Conservation (phyloP, 1,140 invertebrate species). For the Leptoteleia sp. region DNA sequence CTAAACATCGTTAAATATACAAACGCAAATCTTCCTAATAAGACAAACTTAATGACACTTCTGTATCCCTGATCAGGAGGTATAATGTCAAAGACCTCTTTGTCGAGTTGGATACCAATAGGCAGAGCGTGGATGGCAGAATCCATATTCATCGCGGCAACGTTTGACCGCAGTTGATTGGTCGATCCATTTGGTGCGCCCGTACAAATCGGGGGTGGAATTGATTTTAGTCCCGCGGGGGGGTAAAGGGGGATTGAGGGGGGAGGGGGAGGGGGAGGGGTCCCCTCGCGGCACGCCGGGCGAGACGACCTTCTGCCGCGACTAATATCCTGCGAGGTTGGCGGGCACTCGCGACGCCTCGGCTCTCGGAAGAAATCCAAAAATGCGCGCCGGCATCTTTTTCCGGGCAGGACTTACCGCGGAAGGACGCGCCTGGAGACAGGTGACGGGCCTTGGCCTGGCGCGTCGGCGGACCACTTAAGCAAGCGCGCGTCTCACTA, state of each 20-base stretch:
- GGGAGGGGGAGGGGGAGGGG: too few relatives aligned
- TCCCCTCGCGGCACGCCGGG: too few relatives aligned
- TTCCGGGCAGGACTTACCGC: conserved; percentile 72
- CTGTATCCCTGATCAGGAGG: conserved; percentile 72
- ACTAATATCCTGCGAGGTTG: conserved; percentile 73
- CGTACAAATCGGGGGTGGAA: conserved; percentile 16
- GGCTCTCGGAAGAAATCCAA: conserved; percentile 76
- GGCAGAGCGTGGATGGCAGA: conserved; percentile 21
- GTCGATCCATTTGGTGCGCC: conserved; percentile 25
- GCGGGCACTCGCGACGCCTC: conserved; percentile 80
- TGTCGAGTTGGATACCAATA: conserved; percentile 69
- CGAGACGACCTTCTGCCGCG: conserved; percentile 58
- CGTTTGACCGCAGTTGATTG: conserved; percentile 54
- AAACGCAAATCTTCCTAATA: conserved; percentile 7
- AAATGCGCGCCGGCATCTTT: conserved; percentile 75
- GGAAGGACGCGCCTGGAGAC: conserved; percentile 70
- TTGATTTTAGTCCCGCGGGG: conserved; percentile 23
- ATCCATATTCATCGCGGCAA: conserved; percentile 31
- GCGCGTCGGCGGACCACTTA: conserved; percentile 71
- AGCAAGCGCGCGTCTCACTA: conserved; percentile 78
- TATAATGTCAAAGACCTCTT: conserved; percentile 72
- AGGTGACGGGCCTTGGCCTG: conserved; percentile 59
- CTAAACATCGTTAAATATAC: too few relatives aligned
- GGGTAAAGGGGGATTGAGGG: neutral
- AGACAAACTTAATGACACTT: conserved; percentile 54